Base-by-base conservation (phyloP, 2,888 invertebrate species). In the Pseudococcus viburni region DNA sequence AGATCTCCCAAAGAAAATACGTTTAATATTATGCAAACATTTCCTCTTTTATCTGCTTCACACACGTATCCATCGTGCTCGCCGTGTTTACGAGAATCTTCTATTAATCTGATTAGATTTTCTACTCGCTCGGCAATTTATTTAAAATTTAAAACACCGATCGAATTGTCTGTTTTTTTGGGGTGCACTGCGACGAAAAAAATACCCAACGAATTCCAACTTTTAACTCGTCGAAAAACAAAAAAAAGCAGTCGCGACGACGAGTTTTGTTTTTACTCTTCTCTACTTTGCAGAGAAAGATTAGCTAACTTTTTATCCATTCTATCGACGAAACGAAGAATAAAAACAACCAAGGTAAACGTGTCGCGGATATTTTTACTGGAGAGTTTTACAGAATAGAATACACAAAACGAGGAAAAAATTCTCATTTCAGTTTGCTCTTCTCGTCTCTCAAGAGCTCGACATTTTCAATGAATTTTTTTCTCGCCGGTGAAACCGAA, bases 101-200 rank as follows among this genome's bases (percentile, higher is more conserved):
- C 86, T 86, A 86, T 86, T 86, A 86, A 86, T 86, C 86, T 86
- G 86, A 86, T 86, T 86, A 68, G 86, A 73, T 68, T 86, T 19
- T 17, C 46, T 77, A 64, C 15, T 19, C 42, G 55, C 22, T 19
- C 19, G 64, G 33, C 39, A 77, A 42, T 77, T 39, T 77, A 77
- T 77, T 17, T 39, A 39, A 77, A 77, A 77, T 77, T 77, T 77
- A 77, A 39, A 77, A 77, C 33, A n/a, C 33, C 33, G n/a, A 39
- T 26, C 77, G 77, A 77, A 73, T 73, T 19, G 15, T 12, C 8
- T 55, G 12, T 51, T 17, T 55, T 9, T 55, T 64, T n/a, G 59
- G 59, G n/a, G 17, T 39, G 39, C 77, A 39, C 26, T 73, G 12
- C 39, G 17, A 77, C 33, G 19, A 64, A 73, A 17, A 77, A 77